Evolutionary conservation across 2,113 vertebrate species (phyloP).

Genomic region (Pica pica): DNA sequence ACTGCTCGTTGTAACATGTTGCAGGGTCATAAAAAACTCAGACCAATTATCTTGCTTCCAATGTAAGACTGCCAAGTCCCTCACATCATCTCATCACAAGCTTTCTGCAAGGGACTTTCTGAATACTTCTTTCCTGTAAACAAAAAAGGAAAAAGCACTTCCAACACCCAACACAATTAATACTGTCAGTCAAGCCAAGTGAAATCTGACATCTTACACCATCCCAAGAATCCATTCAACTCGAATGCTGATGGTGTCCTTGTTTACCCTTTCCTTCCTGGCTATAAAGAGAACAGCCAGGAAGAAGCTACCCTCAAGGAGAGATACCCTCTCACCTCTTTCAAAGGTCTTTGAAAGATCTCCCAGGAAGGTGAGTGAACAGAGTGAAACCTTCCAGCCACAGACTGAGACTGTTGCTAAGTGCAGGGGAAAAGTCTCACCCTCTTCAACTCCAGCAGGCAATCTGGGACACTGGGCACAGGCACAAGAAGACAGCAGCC

Average conservation of each 20-base stretch:
- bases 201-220: not conserved
- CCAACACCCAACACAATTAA: not conserved
- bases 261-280: not conserved
- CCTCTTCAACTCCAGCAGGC: not conserved
- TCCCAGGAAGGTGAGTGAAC: not conserved
- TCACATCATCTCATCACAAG: not conserved
- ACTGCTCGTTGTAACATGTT: not conserved
- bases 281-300: not conserved
- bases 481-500: not conserved
- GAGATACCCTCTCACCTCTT: not conserved
- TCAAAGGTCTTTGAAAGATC: not conserved
- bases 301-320: not conserved
- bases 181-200: not conserved
- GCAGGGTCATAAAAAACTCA: not conserved
- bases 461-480: not conserved
- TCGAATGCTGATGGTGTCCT: not conserved
- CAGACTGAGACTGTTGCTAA: not conserved
- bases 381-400: not conserved
- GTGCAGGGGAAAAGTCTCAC: not conserved
- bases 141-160: not conserved
- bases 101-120: not conserved
- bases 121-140: not conserved
- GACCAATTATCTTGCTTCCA: not conserved
- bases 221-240: not conserved
- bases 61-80: not conserved